Base-by-base conservation (phyloP, 2,797 vertebrate species). In the Agapornis canus region DNA sequence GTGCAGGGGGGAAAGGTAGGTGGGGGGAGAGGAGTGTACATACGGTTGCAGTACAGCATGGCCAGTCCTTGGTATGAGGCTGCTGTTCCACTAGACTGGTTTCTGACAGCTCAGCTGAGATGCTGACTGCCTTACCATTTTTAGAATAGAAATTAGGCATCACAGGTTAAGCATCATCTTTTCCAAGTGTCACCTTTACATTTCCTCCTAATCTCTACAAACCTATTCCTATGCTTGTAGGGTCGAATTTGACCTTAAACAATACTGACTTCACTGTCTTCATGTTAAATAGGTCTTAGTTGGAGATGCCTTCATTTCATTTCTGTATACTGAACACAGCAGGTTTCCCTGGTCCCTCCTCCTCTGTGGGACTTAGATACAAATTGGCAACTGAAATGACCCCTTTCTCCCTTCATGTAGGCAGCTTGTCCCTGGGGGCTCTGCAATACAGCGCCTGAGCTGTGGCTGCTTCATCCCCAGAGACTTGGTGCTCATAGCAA, bases 381-480 rank as follows among this genome's bases (percentile, higher is more conserved):
- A 5, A 56, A 27, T 42, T 86, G 63, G 20, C 22, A n/a, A 31
- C 52, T 0, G 2, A 56, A 69, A 43, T 1, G 5, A 79, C 39
- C 8, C 27, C 47, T 82, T 86, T n/a, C 23, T 73, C 18, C 19
- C 9, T 90, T n/a, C 37, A 5, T 1, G 2, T 43, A n/a, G 43
- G 47, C 42, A 31, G 14, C n/a, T 52, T 40, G n/a, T 73, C 40
- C 90, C 68, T 69, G 35, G 59, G 35, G 63, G 57, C 42, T 57
- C 57, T 2, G 2, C 47, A 37, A 0, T 63, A 18, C 45, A 0
- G 2, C 1, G 2, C 45, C 35, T 0, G 0, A 70, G 68, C 71
- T 51, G 51, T 0, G 0, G 37, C 49, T 48, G 14, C 76, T 56
- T 61, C 1, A 0, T 56, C 37, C 61, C 61, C 25, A 39, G 69